A percentile compares a stretch with the other conserved stretches of the same genome.
Conservation (phyloP, 2,797 vertebrate species). For the Aselliscus stoliczkanus region DNA sequence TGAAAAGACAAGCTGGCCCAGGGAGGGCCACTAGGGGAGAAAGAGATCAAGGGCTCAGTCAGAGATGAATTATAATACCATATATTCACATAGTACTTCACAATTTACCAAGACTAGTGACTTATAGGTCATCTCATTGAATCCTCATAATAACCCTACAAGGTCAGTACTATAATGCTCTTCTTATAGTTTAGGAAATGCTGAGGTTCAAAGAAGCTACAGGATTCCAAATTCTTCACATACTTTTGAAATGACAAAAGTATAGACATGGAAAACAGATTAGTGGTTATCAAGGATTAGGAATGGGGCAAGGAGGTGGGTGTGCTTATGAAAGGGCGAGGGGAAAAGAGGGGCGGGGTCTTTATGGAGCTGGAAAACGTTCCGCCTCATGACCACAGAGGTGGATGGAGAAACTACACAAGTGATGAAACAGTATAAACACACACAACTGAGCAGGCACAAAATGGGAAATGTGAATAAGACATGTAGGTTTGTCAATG, state of each 20-base stretch:
- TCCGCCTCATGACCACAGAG: not conserved
- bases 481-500: rapidly evolving
- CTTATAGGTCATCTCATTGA: not conserved
- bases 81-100: not conserved
- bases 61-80: not conserved
- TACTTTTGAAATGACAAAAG: not conserved
- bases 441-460: not conserved
- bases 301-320: not conserved
- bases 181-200: not conserved
- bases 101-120: not conserved
- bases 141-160: not conserved
- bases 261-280: not conserved
- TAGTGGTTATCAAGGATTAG: not conserved
- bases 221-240: not conserved
- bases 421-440: not conserved
- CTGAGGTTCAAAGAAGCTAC: not conserved
- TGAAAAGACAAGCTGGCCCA: conserved; percentile 87
- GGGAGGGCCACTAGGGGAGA: conserved; percentile 86
- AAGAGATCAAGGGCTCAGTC: not conserved
- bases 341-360: no score
- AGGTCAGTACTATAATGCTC: not conserved
- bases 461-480: not conserved
- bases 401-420: not conserved
- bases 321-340: not conserved
- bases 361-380: not conserved